phyloP scores from a whole-genome alignment of 1,140 invertebrate species.

The Bombus haemorrhoidalis region DNA sequence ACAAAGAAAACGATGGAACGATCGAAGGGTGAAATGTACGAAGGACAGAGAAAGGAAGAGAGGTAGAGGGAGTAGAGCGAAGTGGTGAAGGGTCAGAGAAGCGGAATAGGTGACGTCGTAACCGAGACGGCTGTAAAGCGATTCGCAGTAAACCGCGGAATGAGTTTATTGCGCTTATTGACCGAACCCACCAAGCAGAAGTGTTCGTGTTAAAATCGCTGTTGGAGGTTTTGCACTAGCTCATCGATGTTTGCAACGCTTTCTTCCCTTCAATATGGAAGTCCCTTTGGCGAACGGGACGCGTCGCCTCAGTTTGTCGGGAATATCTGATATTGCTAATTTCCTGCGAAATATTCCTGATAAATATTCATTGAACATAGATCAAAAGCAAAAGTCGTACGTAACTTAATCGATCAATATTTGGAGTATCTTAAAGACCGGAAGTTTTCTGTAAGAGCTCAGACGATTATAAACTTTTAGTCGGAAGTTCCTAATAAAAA shows the following conservation, averaged over 20 bases:
- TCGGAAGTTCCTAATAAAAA: background rate
- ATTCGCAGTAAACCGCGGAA: conserved; percentile 81
- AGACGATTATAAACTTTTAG: background rate
- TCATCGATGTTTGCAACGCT: conserved; percentile 61
- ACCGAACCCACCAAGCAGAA: conserved; percentile 72
- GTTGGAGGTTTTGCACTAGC: conserved; percentile 29
- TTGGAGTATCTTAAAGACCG: background rate
- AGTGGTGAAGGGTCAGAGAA: conserved; percentile 5
- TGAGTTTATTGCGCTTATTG: conserved; percentile 83
- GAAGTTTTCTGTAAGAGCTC: background rate
- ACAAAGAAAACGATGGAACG: conserved; percentile 45
- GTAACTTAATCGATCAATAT: background rate
- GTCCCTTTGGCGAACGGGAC: background rate
- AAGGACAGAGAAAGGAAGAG: background rate
- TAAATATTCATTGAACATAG: background rate
- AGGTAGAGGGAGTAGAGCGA: background rate
- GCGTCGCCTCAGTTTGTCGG: background rate
- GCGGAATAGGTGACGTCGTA: conserved; percentile 65
- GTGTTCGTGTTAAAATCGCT: conserved; percentile 71
- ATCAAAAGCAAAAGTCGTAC: background rate
- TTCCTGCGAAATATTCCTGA: too few relatives aligned
- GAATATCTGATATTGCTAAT: background rate
- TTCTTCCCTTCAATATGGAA: conserved; percentile 74
- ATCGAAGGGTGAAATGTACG: conserved; percentile 30
- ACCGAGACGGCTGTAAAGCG: conserved; percentile 80